These are phyloP conservation scores for Ptilorrhoa leucosticta DNA, from an alignment of 2,113 vertebrate species.

Conservation along the genomic window DNA sequence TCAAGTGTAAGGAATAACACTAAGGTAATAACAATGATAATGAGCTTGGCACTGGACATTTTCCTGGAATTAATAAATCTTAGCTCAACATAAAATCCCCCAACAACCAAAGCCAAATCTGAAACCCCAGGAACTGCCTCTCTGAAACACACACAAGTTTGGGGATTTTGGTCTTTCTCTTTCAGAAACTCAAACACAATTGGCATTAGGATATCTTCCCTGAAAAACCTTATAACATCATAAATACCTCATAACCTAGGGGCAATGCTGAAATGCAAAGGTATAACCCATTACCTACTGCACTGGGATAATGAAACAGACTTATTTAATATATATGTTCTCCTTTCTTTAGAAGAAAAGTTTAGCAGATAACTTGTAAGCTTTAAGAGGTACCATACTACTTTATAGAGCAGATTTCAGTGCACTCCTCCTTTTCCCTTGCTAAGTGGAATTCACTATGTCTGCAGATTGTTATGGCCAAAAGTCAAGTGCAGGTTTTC, in stretches of 20 bases:
- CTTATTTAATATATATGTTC: background rate
- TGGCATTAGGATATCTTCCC: background rate
- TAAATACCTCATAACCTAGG: background rate
- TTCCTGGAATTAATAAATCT: background rate
- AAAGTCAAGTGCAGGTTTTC: background rate
- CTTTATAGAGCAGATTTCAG: background rate
- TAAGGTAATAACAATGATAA: background rate
- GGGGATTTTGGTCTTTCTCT: background rate
- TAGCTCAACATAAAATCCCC: background rate
- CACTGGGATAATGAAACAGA: background rate
- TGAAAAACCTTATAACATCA: background rate
- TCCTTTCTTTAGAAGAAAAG: background rate
- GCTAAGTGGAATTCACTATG: constrained; percentile 24
- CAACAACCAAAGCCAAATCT: background rate
- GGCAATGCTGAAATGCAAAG: background rate
- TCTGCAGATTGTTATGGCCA: background rate
- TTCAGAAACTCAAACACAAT: background rate
- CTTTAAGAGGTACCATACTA: background rate
- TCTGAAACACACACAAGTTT: background rate
- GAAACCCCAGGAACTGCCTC: background rate
- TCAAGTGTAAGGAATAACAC: background rate
- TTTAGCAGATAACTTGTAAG: background rate
- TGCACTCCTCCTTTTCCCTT: background rate
- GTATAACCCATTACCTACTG: background rate
- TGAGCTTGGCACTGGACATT: background rate